phyloP scores from a whole-genome alignment of 2,888 invertebrate genomes.

The Vannuccia rotundouncinata region DNA sequence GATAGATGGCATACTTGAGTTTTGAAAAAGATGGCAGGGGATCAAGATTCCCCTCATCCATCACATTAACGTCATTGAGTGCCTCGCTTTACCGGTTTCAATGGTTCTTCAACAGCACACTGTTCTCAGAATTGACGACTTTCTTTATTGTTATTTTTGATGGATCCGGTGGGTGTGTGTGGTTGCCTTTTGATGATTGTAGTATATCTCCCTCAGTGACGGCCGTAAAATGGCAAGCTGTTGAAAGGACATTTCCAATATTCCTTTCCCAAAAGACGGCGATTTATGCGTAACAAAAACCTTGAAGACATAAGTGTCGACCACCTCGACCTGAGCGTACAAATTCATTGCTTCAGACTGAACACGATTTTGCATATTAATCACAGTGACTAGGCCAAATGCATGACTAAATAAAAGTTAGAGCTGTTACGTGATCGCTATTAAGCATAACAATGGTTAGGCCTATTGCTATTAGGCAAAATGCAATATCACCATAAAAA shows the following conservation, averaged over 20 bases:
- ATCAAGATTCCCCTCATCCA: constrained; percentile 18
- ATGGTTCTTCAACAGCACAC: not conserved
- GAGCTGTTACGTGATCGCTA: not conserved
- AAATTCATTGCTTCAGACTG: not conserved
- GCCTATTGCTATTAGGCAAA: not conserved
- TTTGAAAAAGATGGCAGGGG: constrained; percentile 8
- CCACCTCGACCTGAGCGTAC: not conserved
- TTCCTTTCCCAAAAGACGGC: not conserved
- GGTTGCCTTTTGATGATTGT: not conserved
- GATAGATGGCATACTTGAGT: not conserved
- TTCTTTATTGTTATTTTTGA: not conserved
- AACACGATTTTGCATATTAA: not conserved
- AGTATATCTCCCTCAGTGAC: not conserved
- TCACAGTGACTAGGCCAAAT: not conserved
- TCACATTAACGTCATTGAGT: not conserved
- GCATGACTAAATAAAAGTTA: not conserved
- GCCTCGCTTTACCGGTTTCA: not conserved
- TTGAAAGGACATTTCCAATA: not conserved
- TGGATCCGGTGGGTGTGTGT: not conserved
- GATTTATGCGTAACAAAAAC: not conserved
- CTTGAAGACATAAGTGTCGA: not conserved
- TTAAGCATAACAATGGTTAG: not conserved
- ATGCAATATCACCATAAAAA: not conserved
- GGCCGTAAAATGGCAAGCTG: not conserved
- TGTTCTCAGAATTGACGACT: not conserved